These are phyloP conservation scores for Chiropotes sagulatus DNA, from an alignment of 2,797 vertebrate species.

Conservation along the genomic window DNA sequence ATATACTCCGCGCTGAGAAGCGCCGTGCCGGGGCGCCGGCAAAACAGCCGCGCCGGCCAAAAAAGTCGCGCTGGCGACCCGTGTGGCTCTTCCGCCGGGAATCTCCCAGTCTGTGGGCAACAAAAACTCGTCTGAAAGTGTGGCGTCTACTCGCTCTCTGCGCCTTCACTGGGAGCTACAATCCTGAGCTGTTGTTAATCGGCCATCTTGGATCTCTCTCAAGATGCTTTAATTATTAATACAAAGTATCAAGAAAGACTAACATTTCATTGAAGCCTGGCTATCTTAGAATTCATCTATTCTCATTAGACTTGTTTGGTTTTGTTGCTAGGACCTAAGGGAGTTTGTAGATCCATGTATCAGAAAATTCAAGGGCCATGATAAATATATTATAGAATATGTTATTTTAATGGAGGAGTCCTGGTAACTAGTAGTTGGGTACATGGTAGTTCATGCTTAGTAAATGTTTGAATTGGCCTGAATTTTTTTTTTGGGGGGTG, in stretches of 20 bases:
- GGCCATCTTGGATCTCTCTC: no score
- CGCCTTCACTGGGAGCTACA: no score
- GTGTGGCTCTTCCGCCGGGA: no score
- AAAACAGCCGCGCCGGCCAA: no score
- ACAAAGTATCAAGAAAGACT: not conserved
- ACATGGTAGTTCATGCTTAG: not conserved
- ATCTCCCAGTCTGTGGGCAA: no score
- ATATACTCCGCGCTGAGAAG: no score
- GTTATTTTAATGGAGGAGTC: conserved; percentile 21
- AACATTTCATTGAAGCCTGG: not conserved
- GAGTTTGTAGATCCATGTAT: not conserved
- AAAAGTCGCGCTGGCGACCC: no score
- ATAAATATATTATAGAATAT: not conserved
- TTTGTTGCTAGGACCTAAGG: not conserved
- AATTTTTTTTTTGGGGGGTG: not conserved
- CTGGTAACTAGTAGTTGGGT: not conserved
- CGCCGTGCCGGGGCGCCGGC: no score
- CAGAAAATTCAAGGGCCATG: not conserved
- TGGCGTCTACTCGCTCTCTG: no score
- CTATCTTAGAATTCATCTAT: not conserved
- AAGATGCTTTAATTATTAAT: not conserved
- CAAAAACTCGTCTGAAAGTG: no score
- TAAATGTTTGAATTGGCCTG: not conserved
- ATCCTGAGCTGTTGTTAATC: no score
- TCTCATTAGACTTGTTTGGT: not conserved